phyloP scores from a whole-genome alignment of 2,888 invertebrate genomes.

The Nysson spinosus region DNA sequence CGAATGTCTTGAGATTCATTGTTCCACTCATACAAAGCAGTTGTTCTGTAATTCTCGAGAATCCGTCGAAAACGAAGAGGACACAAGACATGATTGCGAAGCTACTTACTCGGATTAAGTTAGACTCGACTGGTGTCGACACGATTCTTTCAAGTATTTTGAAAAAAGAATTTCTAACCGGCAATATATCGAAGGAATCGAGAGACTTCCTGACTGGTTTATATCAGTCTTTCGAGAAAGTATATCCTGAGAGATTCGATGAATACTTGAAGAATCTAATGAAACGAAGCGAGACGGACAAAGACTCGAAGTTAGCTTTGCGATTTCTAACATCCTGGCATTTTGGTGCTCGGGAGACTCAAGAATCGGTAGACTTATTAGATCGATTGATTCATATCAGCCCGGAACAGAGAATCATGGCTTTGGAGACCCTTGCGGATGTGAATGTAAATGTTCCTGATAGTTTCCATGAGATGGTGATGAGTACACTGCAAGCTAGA shows the following conservation, averaged over 20 bases:
- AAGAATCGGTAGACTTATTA: constrained; percentile 66
- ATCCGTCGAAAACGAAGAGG: constrained; percentile 74
- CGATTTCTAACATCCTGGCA: constrained; percentile 72
- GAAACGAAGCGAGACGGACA: constrained; percentile 54
- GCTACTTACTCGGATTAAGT: constrained; percentile 81
- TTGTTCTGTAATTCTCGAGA: constrained; percentile 78
- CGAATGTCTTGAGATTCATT: constrained; percentile 81
- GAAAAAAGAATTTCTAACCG: constrained; percentile 42
- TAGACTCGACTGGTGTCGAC: constrained; percentile 78
- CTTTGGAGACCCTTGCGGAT: constrained; percentile 82
- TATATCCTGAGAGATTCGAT: constrained; percentile 87
- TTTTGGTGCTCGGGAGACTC: constrained; percentile 59
- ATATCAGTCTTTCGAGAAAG: constrained; percentile 80
- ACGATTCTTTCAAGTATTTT: constrained; percentile 63
- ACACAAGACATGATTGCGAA: constrained; percentile 80
- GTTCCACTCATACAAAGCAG: constrained; percentile 80
- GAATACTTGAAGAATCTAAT: constrained; percentile 82
- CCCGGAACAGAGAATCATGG: constrained; percentile 82
- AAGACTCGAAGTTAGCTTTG: constrained; percentile 55
- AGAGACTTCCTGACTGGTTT: constrained; percentile 61
- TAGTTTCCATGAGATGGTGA: constrained; percentile 80
- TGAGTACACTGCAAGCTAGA: constrained; percentile 82
- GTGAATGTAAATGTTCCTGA: constrained; percentile 61
- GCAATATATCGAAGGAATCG: constrained; percentile 13
- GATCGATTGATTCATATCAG: constrained; percentile 83